Evolutionary conservation across 2,113 vertebrate genomes (phyloP).

Genomic region (Xenopus borealis): DNA sequence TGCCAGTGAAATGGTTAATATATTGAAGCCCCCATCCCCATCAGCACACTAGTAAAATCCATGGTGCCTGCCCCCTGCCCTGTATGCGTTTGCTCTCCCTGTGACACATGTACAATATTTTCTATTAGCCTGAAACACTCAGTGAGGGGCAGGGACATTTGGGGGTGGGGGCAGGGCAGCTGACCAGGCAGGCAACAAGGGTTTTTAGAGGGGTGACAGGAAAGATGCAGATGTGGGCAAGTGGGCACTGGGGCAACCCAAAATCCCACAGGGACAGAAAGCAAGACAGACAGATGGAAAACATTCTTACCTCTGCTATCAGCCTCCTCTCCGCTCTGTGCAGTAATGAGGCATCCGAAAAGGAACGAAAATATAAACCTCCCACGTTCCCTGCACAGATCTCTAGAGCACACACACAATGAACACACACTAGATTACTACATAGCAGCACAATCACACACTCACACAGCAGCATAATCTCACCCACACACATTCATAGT

Average conservation of each 20-base stretch:
- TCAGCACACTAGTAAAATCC: slow-evolving; percentile 2
- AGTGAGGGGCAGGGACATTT: no score
- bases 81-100: slow-evolving; percentile 5
- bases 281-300: not conserved
- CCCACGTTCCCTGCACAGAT: slow-evolving; percentile 39
- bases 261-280: not conserved
- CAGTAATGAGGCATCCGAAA: slow-evolving; percentile 41
- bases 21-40: not conserved
- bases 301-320: slow-evolving; percentile 25
- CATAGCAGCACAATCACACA: not conserved
- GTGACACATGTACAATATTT: slow-evolving; percentile 5
- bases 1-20: not conserved
- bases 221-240: not conserved
- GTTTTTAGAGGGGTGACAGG: not conserved
- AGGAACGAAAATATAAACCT: slow-evolving; percentile 36
- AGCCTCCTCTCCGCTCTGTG: slow-evolving; percentile 31
- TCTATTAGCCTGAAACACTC: slow-evolving; percentile 3
- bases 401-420: slow-evolving; percentile 14
- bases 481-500: not conserved
- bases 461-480: not conserved
- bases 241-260: not conserved
- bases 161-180: not conserved
- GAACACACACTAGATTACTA: not conserved
- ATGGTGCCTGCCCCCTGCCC: slow-evolving; percentile 9
- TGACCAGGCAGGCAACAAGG: not conserved